Conservation (phyloP, 2,888 invertebrate species). For the Smittia sp. region DNA sequence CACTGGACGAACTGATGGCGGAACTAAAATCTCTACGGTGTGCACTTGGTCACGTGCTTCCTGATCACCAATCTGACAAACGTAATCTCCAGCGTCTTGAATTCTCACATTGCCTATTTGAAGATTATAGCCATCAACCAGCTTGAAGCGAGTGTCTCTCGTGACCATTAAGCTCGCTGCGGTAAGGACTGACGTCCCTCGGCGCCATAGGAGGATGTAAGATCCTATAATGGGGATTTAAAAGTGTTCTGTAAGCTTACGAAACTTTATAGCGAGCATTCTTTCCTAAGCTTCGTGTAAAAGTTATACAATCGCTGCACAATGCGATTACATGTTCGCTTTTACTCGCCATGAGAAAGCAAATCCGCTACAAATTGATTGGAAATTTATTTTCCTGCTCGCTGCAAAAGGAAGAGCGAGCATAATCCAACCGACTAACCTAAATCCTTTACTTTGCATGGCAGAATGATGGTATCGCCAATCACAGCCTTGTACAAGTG, state of each 20-base stretch:
- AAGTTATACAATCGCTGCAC: not conserved
- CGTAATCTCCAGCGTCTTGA: conserved; percentile 70
- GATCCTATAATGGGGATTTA: conserved; percentile 55
- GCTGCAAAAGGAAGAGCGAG: not conserved
- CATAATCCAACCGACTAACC: conserved; percentile 53
- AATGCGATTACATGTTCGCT: not conserved
- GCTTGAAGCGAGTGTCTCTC: conserved; percentile 63
- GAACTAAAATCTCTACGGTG: conserved; percentile 64
- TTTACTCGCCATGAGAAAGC: not conserved
- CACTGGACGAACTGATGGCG: conserved; percentile 65
- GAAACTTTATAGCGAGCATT: not conserved
- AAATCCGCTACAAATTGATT: conserved; percentile 6
- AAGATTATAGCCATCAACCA: conserved; percentile 67
- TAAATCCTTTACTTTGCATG: conserved; percentile 76
- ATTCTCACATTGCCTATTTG: conserved; percentile 69
- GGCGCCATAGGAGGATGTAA: conserved; percentile 65
- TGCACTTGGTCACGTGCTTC: conserved; percentile 66
- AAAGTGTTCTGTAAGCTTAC: conserved; percentile 15
- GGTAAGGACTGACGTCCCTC: conserved; percentile 67
- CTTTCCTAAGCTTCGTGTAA: not conserved
- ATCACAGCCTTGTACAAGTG: conserved; percentile 75
- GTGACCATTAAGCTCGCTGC: conserved; percentile 70
- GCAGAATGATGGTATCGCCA: conserved; percentile 72
- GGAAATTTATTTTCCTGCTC: not conserved
- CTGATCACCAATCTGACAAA: conserved; percentile 70